Evolutionary conservation across 1,140 invertebrate genomes (phyloP).

Genomic region (Drosophila seguyi): DNA sequence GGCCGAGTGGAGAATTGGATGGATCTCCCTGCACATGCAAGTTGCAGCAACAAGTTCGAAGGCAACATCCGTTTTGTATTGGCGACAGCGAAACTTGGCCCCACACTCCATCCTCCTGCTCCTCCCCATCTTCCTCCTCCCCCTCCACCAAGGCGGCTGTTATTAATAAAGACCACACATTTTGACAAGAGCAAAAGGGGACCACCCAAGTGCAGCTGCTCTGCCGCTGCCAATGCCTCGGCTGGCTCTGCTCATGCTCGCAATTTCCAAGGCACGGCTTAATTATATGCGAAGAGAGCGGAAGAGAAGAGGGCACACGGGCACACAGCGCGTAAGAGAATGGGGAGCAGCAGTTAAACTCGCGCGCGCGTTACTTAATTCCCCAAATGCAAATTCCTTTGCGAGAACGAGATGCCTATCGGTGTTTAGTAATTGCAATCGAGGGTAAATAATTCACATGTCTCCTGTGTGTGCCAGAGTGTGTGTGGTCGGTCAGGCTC

Average conservation of each 20-base stretch:
- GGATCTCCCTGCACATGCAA: conserved; percentile 25
- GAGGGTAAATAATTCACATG: conserved; percentile 75
- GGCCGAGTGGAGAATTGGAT: conserved; percentile 16
- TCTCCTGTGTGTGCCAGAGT: conserved; percentile 14
- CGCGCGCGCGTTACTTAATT: conserved; percentile 70
- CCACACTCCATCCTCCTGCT: background rate
- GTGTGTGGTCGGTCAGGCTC: conserved; percentile 66
- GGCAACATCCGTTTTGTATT: conserved; percentile 79
- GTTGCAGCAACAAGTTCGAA: conserved; percentile 63
- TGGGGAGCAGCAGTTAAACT: conserved; percentile 31
- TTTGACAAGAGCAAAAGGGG: conserved; percentile 79
- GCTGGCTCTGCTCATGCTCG: conserved; percentile 60
- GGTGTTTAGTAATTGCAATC: conserved; percentile 82
- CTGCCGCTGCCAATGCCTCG: conserved; percentile 26
- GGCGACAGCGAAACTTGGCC: conserved; percentile 61
- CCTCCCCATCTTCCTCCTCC: background rate
- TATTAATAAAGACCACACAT: conserved; percentile 85
- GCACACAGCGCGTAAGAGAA: conserved; percentile 10
- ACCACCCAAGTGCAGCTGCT: conserved; percentile 83
- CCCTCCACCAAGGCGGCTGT: conserved; percentile 44
- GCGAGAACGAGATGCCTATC: conserved; percentile 76
- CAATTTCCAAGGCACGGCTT: conserved; percentile 78
- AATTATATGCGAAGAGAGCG: conserved; percentile 70
- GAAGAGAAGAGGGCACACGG: background rate
- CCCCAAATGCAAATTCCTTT: conserved; percentile 79